Percentiles rank a stretch among this genome's conserved stretches.
These are phyloP conservation scores for Drosophila neotestacea DNA, from an alignment of 2,888 invertebrate species.

Conservation along the genomic window DNA sequence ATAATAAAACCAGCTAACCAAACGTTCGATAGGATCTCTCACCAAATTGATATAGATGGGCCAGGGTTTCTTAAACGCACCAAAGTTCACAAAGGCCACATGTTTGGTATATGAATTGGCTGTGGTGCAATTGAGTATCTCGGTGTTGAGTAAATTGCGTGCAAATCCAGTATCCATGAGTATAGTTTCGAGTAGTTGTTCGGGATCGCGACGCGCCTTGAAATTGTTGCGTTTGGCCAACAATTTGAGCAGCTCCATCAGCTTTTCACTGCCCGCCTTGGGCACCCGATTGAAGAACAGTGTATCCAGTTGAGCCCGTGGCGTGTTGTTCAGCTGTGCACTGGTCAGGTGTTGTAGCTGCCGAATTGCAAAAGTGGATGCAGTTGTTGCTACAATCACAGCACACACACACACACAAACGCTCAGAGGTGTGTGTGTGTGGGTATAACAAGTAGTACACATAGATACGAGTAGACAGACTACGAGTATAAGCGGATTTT, in stretches of 20 bases:
- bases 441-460: constrained; percentile 33
- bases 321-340: constrained; percentile 77
- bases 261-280: constrained; percentile 95
- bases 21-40: constrained; percentile 94
- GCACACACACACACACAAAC: constrained; percentile 16
- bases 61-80: constrained; percentile 89
- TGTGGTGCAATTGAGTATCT: constrained; percentile 90
- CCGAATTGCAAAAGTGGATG: constrained; percentile 68
- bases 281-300: constrained; percentile 96
- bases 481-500: constrained; percentile 25
- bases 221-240: constrained; percentile 88
- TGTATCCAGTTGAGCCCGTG: constrained; percentile 87
- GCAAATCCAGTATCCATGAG: constrained; percentile 90
- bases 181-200: constrained; percentile 87
- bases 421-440: constrained; percentile 12
- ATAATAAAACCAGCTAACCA: constrained; percentile 96
- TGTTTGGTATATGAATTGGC: constrained; percentile 91
- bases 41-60: constrained; percentile 96
- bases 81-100: constrained; percentile 94
- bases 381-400: constrained; percentile 38
- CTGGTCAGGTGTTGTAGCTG: constrained; percentile 67
- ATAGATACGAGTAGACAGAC: constrained; percentile 9
- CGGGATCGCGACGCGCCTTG: constrained; percentile 92
- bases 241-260: constrained; percentile 92
- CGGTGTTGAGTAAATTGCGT: constrained; percentile 89